Evolutionary conservation across 2,797 vertebrate genomes (phyloP), one percentile per base, ranked within the genome.

Genomic region (Centroberyx gerrardi): DNA sequence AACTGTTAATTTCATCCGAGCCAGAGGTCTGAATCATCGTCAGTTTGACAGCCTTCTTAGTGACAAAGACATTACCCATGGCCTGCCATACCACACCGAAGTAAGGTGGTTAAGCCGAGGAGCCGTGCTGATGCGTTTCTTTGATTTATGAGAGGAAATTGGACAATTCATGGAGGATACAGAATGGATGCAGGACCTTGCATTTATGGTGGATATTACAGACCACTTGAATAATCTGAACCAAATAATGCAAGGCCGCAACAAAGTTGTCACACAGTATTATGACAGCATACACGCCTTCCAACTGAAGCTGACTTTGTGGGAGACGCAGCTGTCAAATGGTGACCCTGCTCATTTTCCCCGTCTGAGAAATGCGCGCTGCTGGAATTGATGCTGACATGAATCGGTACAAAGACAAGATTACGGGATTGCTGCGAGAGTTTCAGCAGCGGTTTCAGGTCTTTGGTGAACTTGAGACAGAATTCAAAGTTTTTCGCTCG

Each of bases 171-270:
- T 40, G 38, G 38, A 40, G 8, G 8, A 40, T 10, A 42, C 9
- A 13, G 40, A 42, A 42, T 13, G 58, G 74, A 4, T 73, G 36
- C 68, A 82, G 65, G 78, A 86, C 51, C 68, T 90, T 67, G 82
- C 67, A 64, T 83, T 88, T 44, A 5, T 83, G 81, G 84, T 84
- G 1, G 83, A 83, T 76, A 61, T 85, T 66, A 87, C 80, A 13
- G 74, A 87, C 3, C 74, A 87, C 74, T 56, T 84, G 51, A 84
- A 81, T 29, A 76, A 14, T 22, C 33, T 85, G 28, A 70, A 82
- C 48, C 76, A 72, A 66, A 75, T 44, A 44, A 8, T 76, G 72
- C 77, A 86, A 75, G 60, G 76, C 0, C 15, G 48, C 53, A 64
- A 69, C 31, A 72, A 67, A 71, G 28, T 76, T 76, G 17, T 78